These are phyloP conservation scores for Brachylomia viminalis DNA, from an alignment of 2,888 invertebrate species.

Conservation along the genomic window DNA sequence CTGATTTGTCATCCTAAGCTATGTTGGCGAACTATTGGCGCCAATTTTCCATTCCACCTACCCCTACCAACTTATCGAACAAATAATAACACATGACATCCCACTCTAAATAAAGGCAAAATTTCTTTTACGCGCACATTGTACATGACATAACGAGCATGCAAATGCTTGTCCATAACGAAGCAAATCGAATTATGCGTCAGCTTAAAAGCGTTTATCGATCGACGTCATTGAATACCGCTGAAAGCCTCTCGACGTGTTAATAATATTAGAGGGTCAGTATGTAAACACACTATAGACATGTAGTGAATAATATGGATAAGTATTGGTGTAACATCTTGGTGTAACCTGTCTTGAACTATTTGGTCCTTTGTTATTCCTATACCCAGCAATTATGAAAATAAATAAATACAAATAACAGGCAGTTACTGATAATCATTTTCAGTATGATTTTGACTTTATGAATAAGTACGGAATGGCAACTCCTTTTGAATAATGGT, in stretches of 20 bases:
- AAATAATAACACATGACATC: constrained; percentile 37
- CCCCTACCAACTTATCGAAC: constrained; percentile 4
- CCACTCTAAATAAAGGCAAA: constrained; percentile 48
- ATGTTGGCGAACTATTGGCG: not conserved
- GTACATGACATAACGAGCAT: constrained; percentile 37
- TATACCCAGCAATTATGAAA: too few species aligned
- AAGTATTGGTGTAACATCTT: not conserved
- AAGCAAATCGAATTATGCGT: constrained; percentile 74
- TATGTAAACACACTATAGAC: constrained; percentile 32
- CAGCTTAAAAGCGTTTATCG: constrained; percentile 80
- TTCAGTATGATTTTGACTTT: not conserved
- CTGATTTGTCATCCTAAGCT: not conserved
- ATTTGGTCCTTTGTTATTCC: not conserved
- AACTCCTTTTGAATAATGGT: not conserved
- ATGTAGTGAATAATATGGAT: not conserved
- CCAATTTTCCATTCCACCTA: not conserved
- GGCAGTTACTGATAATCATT: too few species aligned
- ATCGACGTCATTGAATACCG: constrained; percentile 73
- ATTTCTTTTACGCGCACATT: constrained; percentile 52
- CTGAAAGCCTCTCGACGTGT: constrained; percentile 67
- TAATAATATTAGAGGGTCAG: constrained; percentile 69
- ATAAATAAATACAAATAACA: too few species aligned
- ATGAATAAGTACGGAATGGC: not conserved
- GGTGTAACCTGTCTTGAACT: not conserved
- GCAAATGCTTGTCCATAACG: constrained; percentile 60